These are phyloP conservation scores for Steinernema feltiae DNA, from an alignment of 1,140 invertebrate species.

Conservation along the genomic window DNA sequence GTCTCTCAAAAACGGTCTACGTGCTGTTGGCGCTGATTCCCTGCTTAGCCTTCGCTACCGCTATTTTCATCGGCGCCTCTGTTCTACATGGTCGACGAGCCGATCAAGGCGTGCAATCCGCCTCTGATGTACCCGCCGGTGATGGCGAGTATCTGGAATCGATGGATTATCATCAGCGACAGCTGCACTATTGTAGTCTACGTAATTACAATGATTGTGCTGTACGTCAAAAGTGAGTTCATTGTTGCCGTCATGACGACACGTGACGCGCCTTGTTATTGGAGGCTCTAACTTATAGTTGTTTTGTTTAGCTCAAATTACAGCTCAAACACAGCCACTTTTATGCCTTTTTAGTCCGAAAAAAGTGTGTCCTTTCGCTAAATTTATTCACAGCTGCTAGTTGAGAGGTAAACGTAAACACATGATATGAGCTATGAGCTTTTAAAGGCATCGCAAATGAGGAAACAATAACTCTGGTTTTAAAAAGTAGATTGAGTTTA, in stretches of 20 bases:
- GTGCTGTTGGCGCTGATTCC: not conserved
- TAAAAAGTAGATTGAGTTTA: too few relatives aligned
- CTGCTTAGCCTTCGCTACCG: not conserved
- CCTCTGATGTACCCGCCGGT: not conserved
- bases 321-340: too few relatives aligned
- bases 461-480: too few relatives aligned
- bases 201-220: not conserved
- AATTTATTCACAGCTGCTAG: too few relatives aligned
- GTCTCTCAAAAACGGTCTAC: not conserved
- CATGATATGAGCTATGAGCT: too few relatives aligned
- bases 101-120: not conserved
- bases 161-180: not conserved
- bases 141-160: not conserved
- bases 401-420: too few relatives aligned
- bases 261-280: not conserved
- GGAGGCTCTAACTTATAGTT: not conserved
- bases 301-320: too few relatives aligned
- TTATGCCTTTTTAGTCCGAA: too few relatives aligned
- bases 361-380: too few relatives aligned
- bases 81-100: not conserved
- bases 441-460: too few relatives aligned
- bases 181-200: not conserved
- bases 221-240: not conserved
- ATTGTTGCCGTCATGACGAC: not conserved
- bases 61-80: not conserved